Evolutionary conservation across 2,888 invertebrate species (phyloP).

Genomic region (Chironomus riparius): DNA sequence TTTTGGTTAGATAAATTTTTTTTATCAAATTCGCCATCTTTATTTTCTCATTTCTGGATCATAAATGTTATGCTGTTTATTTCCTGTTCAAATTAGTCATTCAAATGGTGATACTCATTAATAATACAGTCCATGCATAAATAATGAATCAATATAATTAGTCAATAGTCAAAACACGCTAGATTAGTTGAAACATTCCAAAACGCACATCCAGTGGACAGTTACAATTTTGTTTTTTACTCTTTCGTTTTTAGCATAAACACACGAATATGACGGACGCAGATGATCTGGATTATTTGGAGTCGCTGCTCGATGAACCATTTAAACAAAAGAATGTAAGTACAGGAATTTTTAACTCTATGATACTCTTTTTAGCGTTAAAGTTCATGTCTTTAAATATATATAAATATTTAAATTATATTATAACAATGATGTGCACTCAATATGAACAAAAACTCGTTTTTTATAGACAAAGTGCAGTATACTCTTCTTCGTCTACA

Average conservation of each 20-base stretch:
- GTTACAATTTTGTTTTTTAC: background rate
- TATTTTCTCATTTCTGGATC: background rate
- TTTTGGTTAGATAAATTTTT: background rate
- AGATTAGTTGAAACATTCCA: no score
- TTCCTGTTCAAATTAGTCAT: no score
- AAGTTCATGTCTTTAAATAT: no score
- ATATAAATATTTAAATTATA: no score
- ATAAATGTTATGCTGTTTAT: background rate
- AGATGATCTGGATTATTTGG: slow-evolving; percentile 24
- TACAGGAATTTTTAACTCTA: background rate
- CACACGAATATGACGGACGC: background rate
- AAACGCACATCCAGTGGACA: background rate
- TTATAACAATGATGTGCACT: background rate
- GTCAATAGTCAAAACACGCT: no score
- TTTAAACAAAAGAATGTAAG: slow-evolving; percentile 16
- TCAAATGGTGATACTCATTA: no score
- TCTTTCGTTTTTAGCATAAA: background rate
- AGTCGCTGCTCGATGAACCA: slow-evolving; percentile 3
- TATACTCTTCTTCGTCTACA: slow-evolving; percentile 18
- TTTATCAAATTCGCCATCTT: background rate
- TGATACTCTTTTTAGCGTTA: background rate
- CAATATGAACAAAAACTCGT: slow-evolving; percentile 14
- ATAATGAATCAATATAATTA: no score
- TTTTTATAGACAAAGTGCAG: slow-evolving; percentile 26
- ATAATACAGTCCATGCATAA: no score